These are phyloP conservation scores for Cheilosia variabilis DNA, from an alignment of 2,888 invertebrate genomes.

Conservation along the genomic window DNA sequence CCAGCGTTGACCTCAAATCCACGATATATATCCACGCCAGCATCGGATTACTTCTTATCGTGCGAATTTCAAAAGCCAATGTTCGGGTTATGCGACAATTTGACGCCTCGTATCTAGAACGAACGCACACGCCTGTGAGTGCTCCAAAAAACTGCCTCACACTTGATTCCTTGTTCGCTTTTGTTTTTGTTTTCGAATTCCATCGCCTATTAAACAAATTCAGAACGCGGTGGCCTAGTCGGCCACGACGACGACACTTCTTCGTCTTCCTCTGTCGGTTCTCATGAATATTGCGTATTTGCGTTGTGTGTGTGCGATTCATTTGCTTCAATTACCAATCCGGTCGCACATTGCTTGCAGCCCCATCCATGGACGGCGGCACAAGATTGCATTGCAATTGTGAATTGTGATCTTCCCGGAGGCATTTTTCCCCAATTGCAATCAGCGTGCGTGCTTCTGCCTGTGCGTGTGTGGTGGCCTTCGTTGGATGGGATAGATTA, in stretches of 20 bases:
- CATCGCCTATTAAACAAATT: conserved; percentile 66
- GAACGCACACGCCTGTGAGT: conserved; percentile 3
- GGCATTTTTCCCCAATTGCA: conserved; percentile 36
- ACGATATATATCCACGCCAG: neutral
- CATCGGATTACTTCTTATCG: conserved; percentile 17
- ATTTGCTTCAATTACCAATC: conserved; percentile 66
- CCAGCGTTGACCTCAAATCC: conserved; percentile 5
- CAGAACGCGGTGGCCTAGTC: conserved; percentile 48
- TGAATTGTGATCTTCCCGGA: conserved; percentile 44
- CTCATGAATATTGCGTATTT: conserved; percentile 44
- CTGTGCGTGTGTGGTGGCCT: conserved; percentile 38
- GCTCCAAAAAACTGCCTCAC: neutral
- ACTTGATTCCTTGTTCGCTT: neutral
- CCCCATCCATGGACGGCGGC: neutral
- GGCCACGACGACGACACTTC: conserved; percentile 12
- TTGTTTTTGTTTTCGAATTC: conserved; percentile 33
- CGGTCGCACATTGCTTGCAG: conserved; percentile 55
- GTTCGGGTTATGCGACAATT: conserved; percentile 36
- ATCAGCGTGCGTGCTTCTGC: conserved; percentile 17
- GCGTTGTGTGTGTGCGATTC: conserved; percentile 34
- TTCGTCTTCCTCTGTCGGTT: conserved; percentile 11
- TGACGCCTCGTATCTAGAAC: conserved; percentile 29
- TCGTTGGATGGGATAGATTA: conserved; percentile 18
- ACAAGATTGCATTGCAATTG: conserved; percentile 25
- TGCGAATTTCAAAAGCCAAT: conserved; percentile 11